Evolutionary conservation across 2,797 vertebrate species (phyloP), one percentile per base, ranked within the genome.

Genomic region (Cuculus canorus): DNA sequence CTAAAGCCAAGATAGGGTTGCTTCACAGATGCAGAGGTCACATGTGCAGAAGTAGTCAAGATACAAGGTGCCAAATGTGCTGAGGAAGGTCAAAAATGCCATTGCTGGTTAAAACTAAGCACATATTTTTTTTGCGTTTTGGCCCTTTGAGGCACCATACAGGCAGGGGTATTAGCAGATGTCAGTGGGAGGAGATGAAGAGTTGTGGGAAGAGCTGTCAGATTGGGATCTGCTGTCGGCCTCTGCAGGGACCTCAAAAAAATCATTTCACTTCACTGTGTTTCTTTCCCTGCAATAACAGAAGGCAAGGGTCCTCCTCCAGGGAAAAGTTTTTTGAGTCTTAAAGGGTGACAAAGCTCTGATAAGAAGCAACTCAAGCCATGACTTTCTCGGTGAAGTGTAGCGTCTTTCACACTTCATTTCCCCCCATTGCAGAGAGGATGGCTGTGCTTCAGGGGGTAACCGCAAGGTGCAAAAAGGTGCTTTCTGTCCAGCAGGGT

Each of bases 41-140:
- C 82, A 71, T 17, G 7, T 68, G 75, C n/a, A 75, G 95, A 95
- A 92, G 50, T 78, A 88, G 91, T 90, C 79, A 95, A 86, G 82
- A 37, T 33, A 61, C 53, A 69, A 88, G 79, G 72, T 92, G 82
- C 56, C 86, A 85, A 7, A 91, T 91, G 39, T 19, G 15, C 76
- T 33, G 28, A 19, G 53, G 71, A 85, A 95, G 84, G 75, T 93
- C 82, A 96, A 89, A 94, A 53, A 60, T 60, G 69, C 79, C 76
- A 88, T 52, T 66, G 59, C 10, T 5, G 6, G 33, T 75, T 57
- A 52, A 91, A 92, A 86, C 24, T 73, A 87, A 39, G 83, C 72
- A 82, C 52, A 66, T 19, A 50, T 76, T 27, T 80, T 39, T 86
- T 2, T 41, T 69, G 56, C 64, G 71, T 88, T 90, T 84, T 73